Evolutionary conservation across 2,113 vertebrate species (phyloP).

Genomic region (Garra rufa): DNA sequence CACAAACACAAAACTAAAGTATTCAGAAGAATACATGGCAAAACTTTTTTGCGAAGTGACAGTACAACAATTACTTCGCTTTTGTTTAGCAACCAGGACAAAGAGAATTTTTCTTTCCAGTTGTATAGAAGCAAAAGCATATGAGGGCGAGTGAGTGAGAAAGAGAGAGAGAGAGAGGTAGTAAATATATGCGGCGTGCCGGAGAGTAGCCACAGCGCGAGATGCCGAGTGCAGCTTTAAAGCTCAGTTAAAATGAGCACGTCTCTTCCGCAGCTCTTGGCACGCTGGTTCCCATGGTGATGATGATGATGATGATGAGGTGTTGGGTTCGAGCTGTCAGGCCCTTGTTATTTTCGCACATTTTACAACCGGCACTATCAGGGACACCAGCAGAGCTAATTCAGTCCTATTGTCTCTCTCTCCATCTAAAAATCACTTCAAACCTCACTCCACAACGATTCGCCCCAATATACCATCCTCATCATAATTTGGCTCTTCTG

Average conservation of each 20-base stretch:
- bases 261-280: constrained; percentile 42
- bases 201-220: constrained; percentile 27
- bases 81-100: constrained; percentile 21
- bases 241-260: constrained; percentile 41
- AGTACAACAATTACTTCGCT: constrained; percentile 7
- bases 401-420: constrained; percentile 58
- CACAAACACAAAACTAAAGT: not conserved
- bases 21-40: not conserved
- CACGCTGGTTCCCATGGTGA: constrained; percentile 66
- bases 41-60: constrained; percentile 28
- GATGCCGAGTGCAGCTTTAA: constrained; percentile 56
- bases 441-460: constrained; percentile 29
- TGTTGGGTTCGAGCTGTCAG: constrained; percentile 63
- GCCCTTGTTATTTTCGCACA: constrained; percentile 51
- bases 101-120: not conserved
- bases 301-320: constrained; percentile 76
- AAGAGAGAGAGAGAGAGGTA: constrained; percentile 27
- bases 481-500: constrained; percentile 32
- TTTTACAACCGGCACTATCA: constrained; percentile 44
- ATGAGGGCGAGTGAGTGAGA: constrained; percentile 10
- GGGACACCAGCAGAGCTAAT: constrained; percentile 71
- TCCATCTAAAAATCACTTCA: constrained; percentile 32
- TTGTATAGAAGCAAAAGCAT: constrained; percentile 10
- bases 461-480: constrained; percentile 32
- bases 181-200: constrained; percentile 39